phyloP scores from a whole-genome alignment of 1,140 invertebrate genomes.

The Orchesella cincta region DNA sequence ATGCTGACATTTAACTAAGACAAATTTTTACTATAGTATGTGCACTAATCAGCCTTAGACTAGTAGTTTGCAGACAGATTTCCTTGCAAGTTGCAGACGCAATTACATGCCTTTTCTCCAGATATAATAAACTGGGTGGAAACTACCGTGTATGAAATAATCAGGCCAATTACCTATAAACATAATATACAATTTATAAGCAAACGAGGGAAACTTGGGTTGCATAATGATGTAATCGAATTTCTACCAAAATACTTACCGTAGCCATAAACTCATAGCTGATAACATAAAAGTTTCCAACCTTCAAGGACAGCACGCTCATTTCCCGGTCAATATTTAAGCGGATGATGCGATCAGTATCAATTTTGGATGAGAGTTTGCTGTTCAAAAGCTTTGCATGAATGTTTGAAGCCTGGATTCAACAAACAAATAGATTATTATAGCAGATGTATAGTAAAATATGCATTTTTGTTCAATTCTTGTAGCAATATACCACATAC shows the following conservation, averaged over 20 bases:
- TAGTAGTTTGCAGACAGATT: not conserved
- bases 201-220: not conserved
- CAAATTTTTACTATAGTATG: not conserved
- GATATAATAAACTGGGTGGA: conserved; percentile 1
- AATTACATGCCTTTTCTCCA: too few relatives aligned
- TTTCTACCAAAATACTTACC: not conserved
- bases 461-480: not conserved
- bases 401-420: too few relatives aligned
- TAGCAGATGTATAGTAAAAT: too few relatives aligned
- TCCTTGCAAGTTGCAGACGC: too few relatives aligned
- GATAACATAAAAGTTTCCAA: not conserved
- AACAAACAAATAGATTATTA: too few relatives aligned
- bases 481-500: not conserved
- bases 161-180: not conserved
- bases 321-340: conserved; percentile 6
- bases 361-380: not conserved
- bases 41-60: not conserved
- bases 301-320: not conserved
- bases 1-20: too few relatives aligned
- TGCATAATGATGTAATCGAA: not conserved
- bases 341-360: not conserved
- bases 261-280: not conserved
- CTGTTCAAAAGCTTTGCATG: too few relatives aligned
- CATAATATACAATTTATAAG: not conserved
- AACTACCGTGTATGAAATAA: not conserved